A percentile compares a stretch with the other conserved stretches of the same genome.
Conservation (phyloP, 2,888 invertebrate species). For the Mactromeris polynyma region DNA sequence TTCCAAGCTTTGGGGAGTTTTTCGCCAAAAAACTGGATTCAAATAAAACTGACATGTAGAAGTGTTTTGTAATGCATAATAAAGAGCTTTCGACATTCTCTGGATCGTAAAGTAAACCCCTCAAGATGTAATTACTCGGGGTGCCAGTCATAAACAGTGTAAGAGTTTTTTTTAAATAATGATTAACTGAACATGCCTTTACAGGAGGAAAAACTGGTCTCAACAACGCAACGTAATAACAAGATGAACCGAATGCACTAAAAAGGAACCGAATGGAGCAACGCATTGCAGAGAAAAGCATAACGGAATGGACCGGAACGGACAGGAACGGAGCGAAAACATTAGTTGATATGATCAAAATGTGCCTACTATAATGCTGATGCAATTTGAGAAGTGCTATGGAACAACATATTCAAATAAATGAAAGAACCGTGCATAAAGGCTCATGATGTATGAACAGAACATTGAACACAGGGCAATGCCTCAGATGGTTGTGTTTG, state of each 20-base stretch:
- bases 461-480: background rate
- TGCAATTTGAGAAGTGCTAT: no score
- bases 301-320: no score
- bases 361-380: no score
- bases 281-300: no score
- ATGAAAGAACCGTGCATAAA: no score
- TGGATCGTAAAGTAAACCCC: background rate
- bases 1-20: background rate
- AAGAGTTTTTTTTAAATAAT: background rate
- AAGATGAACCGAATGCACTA: no score
- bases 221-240: no score
- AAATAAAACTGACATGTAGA: conserved; percentile 2
- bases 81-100: conserved; percentile 4
- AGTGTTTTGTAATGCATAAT: background rate
- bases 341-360: no score
- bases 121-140: background rate
- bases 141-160: background rate
- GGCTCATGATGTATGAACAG: no score
- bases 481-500: background rate
- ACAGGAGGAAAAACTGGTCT: background rate
- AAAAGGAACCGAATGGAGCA: no score
- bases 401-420: no score
- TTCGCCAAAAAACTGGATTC: background rate
- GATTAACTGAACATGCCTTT: background rate
- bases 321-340: no score